Conservation (phyloP, 23 tunicate genomes). For the Trididemnum clinides region DNA sequence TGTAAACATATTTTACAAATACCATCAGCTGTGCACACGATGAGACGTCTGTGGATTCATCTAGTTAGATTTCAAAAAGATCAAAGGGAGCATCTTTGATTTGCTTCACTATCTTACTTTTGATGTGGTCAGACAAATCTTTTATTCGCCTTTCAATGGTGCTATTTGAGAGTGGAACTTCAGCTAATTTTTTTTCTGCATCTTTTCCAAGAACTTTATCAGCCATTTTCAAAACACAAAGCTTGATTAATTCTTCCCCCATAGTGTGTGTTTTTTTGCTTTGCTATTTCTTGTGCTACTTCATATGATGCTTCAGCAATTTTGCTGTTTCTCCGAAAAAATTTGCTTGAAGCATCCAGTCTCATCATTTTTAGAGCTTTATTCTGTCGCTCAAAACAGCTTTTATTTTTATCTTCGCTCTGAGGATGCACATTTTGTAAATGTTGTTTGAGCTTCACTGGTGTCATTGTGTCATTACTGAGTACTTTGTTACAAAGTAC, state of each 20-base stretch:
- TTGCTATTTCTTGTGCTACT: conserved; percentile 58
- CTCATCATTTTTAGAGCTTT: conserved; percentile 59
- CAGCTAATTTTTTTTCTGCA: too few relatives aligned
- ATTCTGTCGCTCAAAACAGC: conserved; percentile 44
- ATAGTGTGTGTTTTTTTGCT: conserved; percentile 52
- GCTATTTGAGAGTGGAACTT: too few relatives aligned
- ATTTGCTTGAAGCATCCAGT: conserved; percentile 59
- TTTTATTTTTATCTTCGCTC: conserved; percentile 37
- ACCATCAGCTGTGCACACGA: too few relatives aligned
- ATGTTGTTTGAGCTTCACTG: too few relatives aligned
- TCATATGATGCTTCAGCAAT: conserved; percentile 56
- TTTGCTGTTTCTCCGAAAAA: conserved; percentile 28
- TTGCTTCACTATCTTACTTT: too few relatives aligned
- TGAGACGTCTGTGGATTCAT: too few relatives aligned
- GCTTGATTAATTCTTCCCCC: conserved; percentile 71
- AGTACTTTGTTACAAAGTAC: conserved; percentile 60
- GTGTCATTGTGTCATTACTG: conserved; percentile 65
- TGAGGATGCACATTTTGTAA: too few relatives aligned
- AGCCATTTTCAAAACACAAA: conserved; percentile 67
- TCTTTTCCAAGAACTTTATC: conserved; percentile 56
- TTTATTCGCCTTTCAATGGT: too few relatives aligned
- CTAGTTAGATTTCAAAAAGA: too few relatives aligned
- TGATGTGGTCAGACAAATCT: too few relatives aligned
- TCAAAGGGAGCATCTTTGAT: too few relatives aligned
- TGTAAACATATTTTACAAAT: too few relatives aligned